Percentiles rank a stretch among this genome's conserved stretches.
Conservation (phyloP, 2,113 vertebrate genomes). For the Triplophysa siluroides region DNA sequence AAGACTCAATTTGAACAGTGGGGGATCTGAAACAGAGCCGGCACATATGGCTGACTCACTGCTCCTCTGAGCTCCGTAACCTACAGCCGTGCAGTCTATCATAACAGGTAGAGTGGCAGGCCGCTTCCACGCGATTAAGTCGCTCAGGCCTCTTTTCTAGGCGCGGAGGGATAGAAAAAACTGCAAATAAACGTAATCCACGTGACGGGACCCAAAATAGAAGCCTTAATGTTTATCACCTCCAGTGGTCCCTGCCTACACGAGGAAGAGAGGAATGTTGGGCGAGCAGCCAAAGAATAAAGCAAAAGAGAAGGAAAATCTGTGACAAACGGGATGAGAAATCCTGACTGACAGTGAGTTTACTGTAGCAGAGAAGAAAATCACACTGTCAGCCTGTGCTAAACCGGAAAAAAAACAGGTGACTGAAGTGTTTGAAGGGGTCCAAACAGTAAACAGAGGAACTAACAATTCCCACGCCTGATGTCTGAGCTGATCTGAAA, state of each 20-base stretch:
- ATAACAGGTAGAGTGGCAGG: conserved; percentile 51
- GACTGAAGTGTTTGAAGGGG: conserved; percentile 25
- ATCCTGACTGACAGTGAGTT: conserved; percentile 52
- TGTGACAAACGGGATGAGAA: conserved; percentile 51
- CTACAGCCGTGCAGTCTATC: conserved; percentile 35
- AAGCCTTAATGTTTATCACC: conserved; percentile 48
- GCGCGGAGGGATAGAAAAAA: conserved; percentile 10
- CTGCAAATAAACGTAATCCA: conserved; percentile 48
- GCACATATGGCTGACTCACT: conserved; percentile 37
- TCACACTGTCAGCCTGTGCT: conserved; percentile 17
- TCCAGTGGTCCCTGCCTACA: conserved; percentile 42
- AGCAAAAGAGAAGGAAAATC: conserved; percentile 38
- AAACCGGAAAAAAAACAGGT: conserved; percentile 27
- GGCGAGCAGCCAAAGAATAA: conserved; percentile 25
- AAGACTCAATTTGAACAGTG: conserved; percentile 40
- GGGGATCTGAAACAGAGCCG: conserved; percentile 34
- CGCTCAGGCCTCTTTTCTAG: conserved; percentile 20
- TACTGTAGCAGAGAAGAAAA: conserved; percentile 23
- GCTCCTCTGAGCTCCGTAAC: conserved; percentile 35
- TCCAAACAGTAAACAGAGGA: conserved; percentile 24
- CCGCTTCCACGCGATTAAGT: conserved; percentile 50
- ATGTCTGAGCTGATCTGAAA: conserved; percentile 33
- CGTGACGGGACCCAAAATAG: conserved; percentile 52
- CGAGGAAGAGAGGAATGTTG: conserved; percentile 28
- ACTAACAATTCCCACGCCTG: conserved; percentile 21